Conservation (phyloP, 2,113 vertebrate genomes). For the Capreolus pygargus region DNA sequence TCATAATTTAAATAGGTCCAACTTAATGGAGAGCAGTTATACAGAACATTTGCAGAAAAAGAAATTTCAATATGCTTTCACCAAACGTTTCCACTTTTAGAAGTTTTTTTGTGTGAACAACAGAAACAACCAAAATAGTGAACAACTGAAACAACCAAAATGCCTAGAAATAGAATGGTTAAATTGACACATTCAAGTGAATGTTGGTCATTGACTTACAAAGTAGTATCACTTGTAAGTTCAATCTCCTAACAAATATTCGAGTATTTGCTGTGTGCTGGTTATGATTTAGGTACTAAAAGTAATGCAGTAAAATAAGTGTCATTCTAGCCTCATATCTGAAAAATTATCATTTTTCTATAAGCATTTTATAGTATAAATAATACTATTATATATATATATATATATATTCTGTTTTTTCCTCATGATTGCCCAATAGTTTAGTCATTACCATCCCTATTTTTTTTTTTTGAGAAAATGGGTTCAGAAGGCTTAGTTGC, state of each 20-base stretch:
- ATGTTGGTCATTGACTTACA: not conserved
- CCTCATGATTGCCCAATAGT: not conserved
- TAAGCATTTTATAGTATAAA: not conserved
- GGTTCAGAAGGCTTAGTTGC: not conserved
- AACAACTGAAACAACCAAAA: not conserved
- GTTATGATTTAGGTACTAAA: not conserved
- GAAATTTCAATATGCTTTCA: not conserved
- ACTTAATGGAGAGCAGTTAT: not conserved
- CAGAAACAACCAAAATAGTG: not conserved
- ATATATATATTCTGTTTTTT: not conserved
- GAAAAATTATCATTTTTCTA: not conserved
- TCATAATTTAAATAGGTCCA: not conserved
- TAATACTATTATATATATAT: not conserved
- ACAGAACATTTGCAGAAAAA: not conserved
- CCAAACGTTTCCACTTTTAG: not conserved
- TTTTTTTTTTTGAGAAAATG: slow-evolving; percentile 16
- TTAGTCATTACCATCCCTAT: not conserved
- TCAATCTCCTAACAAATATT: not conserved
- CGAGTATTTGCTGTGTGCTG: not conserved
- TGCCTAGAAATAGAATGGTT: not conserved
- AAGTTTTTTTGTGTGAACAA: not conserved
- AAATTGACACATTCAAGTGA: not conserved
- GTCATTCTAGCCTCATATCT: not conserved
- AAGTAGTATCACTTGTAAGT: not conserved
- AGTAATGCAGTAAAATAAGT: not conserved